phyloP scores from a whole-genome alignment of 92 coral and sea anemone species.

The Bergia sp. region DNA sequence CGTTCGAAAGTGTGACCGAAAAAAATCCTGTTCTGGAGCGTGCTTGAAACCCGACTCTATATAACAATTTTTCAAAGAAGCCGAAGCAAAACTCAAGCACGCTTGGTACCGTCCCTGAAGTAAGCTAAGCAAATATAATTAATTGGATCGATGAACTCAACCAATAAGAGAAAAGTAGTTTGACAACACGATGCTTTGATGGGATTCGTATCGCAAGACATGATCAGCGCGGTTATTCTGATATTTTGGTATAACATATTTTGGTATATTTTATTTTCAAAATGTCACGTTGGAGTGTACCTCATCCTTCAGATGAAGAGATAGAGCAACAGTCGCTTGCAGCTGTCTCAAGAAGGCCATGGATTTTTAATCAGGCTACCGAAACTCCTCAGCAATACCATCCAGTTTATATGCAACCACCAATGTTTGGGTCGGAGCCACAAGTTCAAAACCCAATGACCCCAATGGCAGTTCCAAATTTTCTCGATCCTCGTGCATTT shows the following conservation, averaged over 20 bases:
- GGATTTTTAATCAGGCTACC: conserved; percentile 16
- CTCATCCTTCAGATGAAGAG: conserved; percentile 18
- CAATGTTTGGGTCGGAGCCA: neutral
- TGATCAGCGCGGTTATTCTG: conserved; percentile 11
- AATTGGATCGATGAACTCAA: conserved; percentile 8
- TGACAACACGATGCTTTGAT: conserved; percentile 16
- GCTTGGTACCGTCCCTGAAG: conserved; percentile 29
- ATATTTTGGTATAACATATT: neutral
- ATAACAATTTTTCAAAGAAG: conserved; percentile 19
- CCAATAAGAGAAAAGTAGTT: conserved; percentile 28
- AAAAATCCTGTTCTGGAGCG: neutral
- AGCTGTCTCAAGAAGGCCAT: neutral
- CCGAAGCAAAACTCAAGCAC: conserved; percentile 17
- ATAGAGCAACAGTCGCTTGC: conserved; percentile 1
- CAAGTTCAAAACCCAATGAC: neutral
- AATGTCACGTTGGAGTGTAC: neutral
- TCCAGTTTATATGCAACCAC: neutral
- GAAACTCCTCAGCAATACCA: neutral
- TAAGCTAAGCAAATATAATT: conserved; percentile 15
- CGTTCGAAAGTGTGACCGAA: too few species aligned
- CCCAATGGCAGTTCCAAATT: neutral
- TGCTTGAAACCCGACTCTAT: conserved; percentile 7
- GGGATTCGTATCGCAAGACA: conserved; percentile 7
- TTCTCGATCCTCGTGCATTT: neutral
- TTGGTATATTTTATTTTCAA: conserved; percentile 15